phyloP scores from a whole-genome alignment of 2,888 invertebrate genomes.

The Apotomis turbidana region DNA sequence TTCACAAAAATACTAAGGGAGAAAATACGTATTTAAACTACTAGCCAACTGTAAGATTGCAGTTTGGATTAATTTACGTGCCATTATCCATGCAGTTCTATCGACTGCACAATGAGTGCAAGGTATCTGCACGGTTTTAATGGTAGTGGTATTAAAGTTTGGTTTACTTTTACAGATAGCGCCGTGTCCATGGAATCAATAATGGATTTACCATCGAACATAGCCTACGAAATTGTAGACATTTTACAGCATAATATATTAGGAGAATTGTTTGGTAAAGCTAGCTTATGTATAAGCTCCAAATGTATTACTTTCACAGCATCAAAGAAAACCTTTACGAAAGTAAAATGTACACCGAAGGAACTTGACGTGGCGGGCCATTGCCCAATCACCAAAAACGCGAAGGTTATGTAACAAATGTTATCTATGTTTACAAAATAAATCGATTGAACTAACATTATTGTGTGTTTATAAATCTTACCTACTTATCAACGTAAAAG shows the following conservation, averaged over 20 bases:
- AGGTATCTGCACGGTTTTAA: not conserved
- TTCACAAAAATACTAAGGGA: too few relatives aligned
- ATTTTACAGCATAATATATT: constrained; percentile 72
- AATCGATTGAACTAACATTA: constrained; percentile 47
- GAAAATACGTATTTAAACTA: too few relatives aligned
- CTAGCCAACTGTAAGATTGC: too few relatives aligned
- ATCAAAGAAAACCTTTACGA: constrained; percentile 67
- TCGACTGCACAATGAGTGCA: too few relatives aligned
- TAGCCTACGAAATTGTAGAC: constrained; percentile 73
- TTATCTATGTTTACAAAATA: constrained; percentile 59
- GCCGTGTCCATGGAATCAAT: constrained; percentile 71
- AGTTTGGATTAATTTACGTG: too few relatives aligned
- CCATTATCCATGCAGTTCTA: too few relatives aligned
- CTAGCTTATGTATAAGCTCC: constrained; percentile 68
- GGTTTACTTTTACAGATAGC: constrained; percentile 63
- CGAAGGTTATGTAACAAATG: constrained; percentile 58
- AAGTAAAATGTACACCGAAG: constrained; percentile 67
- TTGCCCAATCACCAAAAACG: constrained; percentile 64
- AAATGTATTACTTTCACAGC: constrained; percentile 71
- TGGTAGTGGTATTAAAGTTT: constrained; percentile 9
- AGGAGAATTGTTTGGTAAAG: constrained; percentile 73
- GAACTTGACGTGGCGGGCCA: constrained; percentile 65
- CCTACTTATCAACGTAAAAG: constrained; percentile 38
- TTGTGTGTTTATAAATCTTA: constrained; percentile 48
- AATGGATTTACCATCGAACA: constrained; percentile 74